phyloP scores from a whole-genome alignment of 2,113 vertebrate genomes.

The Synchiropus splendidus region DNA sequence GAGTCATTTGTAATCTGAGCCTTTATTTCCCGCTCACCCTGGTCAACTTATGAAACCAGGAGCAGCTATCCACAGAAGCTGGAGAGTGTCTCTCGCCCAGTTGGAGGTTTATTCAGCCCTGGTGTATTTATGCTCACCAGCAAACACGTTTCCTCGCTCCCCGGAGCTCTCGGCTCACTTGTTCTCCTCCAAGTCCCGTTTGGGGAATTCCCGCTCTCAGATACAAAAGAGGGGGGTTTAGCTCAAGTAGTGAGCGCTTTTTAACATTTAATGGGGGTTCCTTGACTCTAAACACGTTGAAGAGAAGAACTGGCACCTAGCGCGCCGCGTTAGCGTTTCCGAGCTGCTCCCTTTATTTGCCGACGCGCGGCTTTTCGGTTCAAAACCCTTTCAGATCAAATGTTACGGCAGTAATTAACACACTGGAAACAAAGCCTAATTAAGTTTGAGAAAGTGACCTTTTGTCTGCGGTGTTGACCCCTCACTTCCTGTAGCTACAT shows the following conservation, averaged over 20 bases:
- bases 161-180: slow-evolving; percentile 35
- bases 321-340: slow-evolving; percentile 2
- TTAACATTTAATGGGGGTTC: slow-evolving; percentile 40
- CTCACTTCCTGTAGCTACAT: slow-evolving; percentile 24
- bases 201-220: slow-evolving; percentile 41
- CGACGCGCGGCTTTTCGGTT: no score
- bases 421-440: slow-evolving; percentile 12
- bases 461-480: slow-evolving; percentile 14
- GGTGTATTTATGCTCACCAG: slow-evolving; percentile 23
- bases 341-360: no score
- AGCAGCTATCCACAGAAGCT: slow-evolving; percentile 8
- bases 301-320: slow-evolving; percentile 1
- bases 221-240: slow-evolving; percentile 14
- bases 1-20: slow-evolving; percentile 14
- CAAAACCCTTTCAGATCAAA: no score
- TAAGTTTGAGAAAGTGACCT: slow-evolving; percentile 14
- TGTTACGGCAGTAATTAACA: background rate
- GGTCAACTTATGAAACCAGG: slow-evolving; percentile 12
- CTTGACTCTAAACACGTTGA: slow-evolving; percentile 23
- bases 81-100: slow-evolving; percentile 19
- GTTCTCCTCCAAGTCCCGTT: slow-evolving; percentile 41
- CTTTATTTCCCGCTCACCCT: slow-evolving; percentile 6
- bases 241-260: slow-evolving; percentile 14
- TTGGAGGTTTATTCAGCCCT: slow-evolving; percentile 23
- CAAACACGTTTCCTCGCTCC: slow-evolving; percentile 32